A percentile compares a stretch with the other conserved stretches of the same genome.
These are phyloP conservation scores for Malurus melanocephalus DNA, from an alignment of 2,113 vertebrate genomes.

Conservation along the genomic window DNA sequence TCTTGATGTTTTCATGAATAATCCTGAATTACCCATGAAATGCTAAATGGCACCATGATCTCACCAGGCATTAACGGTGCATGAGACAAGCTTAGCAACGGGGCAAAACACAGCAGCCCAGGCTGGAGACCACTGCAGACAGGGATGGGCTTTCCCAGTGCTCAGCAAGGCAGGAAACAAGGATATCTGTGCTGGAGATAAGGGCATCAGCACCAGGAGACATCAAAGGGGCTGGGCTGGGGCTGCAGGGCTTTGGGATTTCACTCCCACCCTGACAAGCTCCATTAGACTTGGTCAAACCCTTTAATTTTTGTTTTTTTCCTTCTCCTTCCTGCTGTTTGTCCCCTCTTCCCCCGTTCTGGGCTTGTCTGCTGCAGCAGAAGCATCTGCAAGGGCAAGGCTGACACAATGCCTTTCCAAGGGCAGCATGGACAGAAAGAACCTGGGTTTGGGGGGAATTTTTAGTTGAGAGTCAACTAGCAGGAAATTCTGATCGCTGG, in stretches of 20 bases:
- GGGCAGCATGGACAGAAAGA: background rate
- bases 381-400: background rate
- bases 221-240: background rate
- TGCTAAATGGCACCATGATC: slow-evolving; percentile 55
- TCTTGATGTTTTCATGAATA: slow-evolving; percentile 49
- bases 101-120: slow-evolving; percentile 54
- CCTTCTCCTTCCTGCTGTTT: background rate
- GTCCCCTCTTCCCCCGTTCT: background rate
- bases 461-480: background rate
- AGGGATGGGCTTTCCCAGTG: background rate
- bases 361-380: background rate
- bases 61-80: slow-evolving; percentile 57
- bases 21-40: slow-evolving; percentile 61
- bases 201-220: slow-evolving; percentile 35
- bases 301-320: background rate
- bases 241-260: background rate
- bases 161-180: background rate
- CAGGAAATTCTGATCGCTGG: background rate
- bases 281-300: background rate
- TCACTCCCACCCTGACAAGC: background rate
- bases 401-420: background rate
- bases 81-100: slow-evolving; percentile 70
- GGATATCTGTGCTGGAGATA: slow-evolving; percentile 10
- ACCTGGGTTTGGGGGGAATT: rapidly evolving
- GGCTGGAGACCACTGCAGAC: slow-evolving; percentile 4